Conservation (phyloP, 2,888 invertebrate genomes). For the Bombylius major region DNA sequence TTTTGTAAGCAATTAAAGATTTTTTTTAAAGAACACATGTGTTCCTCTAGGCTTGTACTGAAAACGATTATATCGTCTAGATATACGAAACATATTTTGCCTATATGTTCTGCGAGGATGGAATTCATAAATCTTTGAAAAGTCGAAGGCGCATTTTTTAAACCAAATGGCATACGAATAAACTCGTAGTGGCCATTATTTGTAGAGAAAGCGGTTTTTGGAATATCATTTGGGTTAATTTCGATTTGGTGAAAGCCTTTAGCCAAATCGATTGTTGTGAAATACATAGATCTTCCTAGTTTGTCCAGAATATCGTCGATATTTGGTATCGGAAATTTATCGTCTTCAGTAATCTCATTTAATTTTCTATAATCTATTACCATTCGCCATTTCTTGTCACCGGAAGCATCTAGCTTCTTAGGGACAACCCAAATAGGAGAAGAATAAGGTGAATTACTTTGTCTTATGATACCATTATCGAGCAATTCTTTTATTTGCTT, state of each 20-base stretch:
- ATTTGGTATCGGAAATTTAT: constrained; percentile 16
- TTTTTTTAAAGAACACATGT: constrained; percentile 13
- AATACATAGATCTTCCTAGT: constrained; percentile 18
- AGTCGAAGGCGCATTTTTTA: constrained; percentile 6
- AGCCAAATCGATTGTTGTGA: constrained; percentile 17
- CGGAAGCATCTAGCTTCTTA: too few relatives aligned
- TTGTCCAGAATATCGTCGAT: constrained; percentile 18
- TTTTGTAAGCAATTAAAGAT: too few relatives aligned
- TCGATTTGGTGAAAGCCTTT: constrained; percentile 22
- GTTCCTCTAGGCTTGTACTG: constrained; percentile 14
- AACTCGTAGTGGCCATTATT: constrained; percentile 8
- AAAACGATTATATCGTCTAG: constrained; percentile 24
- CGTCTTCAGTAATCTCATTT: constrained; percentile 11
- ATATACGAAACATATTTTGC: too few relatives aligned
- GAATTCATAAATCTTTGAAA: constrained; percentile 8
- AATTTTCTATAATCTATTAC: constrained; percentile 5
- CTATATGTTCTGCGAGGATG: constrained; percentile 15
- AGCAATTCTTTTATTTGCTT: too few relatives aligned
- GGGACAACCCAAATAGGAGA: too few relatives aligned
- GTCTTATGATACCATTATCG: too few relatives aligned
- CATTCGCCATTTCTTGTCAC: too few relatives aligned
- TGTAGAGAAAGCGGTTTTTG: neutral
- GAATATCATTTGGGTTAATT: constrained; percentile 7
- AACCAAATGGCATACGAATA: constrained; percentile 8
- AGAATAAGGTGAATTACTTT: too few relatives aligned